Conservation (phyloP, 2,797 vertebrate species). For the Micropoecilia bifurca region DNA sequence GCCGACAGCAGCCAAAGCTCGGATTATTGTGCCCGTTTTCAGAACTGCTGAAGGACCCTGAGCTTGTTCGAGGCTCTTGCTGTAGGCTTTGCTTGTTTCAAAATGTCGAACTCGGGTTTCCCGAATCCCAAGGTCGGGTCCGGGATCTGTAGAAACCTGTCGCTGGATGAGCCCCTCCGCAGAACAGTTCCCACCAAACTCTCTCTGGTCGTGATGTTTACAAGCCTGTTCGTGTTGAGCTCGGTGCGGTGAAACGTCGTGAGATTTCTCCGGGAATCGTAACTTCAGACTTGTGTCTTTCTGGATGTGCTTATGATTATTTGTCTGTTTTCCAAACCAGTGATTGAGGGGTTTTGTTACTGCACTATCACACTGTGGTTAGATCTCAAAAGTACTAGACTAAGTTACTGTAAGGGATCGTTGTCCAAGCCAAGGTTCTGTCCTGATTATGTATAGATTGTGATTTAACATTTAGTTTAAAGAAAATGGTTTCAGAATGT, state of each 20-base stretch:
- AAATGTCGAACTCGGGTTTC: constrained; percentile 36
- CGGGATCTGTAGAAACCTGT: constrained; percentile 10
- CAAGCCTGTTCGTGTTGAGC: constrained; percentile 54
- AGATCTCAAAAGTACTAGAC: constrained; percentile 26
- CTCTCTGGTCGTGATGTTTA: constrained; percentile 57
- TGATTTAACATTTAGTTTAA: constrained; percentile 8
- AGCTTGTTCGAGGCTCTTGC: constrained; percentile 17
- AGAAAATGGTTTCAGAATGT: constrained; percentile 7
- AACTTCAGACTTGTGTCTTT: constrained; percentile 42
- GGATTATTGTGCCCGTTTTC: constrained; percentile 25
- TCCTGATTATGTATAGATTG: constrained; percentile 13
- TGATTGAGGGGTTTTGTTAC: constrained; percentile 24
- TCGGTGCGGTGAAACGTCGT: constrained; percentile 33
- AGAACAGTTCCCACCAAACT: constrained; percentile 6
- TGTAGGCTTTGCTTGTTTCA: constrained; percentile 22
- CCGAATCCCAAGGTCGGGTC: neutral
- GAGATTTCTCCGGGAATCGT: neutral
- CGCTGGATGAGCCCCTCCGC: constrained; percentile 17
- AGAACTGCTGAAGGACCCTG: constrained; percentile 30
- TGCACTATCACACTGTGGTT: constrained; percentile 32
- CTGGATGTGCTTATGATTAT: constrained; percentile 15
- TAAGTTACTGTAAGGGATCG: constrained; percentile 8
- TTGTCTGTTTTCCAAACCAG: constrained; percentile 20
- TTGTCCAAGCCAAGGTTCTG: constrained; percentile 30
- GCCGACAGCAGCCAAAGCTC: neutral